Evolutionary conservation across 2,113 vertebrate species (phyloP), one percentile per base, ranked within the genome.

Genomic region (Xenus cinereus): DNA sequence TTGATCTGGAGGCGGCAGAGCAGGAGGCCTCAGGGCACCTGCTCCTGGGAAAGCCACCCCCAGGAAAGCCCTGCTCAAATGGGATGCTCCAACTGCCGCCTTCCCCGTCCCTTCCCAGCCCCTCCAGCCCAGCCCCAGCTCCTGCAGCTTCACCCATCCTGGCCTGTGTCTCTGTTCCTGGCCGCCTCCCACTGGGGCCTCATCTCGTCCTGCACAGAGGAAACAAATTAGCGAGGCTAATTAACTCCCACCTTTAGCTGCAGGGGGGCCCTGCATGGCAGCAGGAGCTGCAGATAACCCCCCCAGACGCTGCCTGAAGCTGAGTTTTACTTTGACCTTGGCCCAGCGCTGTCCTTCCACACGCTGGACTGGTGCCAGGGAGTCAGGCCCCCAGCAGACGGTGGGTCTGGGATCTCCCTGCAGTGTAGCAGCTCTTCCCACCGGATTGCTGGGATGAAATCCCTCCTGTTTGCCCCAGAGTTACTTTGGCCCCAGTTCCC

Each of bases 1-100:
- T 99, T 99, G 95, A 99, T 99, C 99, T 99, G 94, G 64, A 78
- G 32, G 32, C 30, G 71, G 51, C 41, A 87, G 6, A 90, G 37
- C 7, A 1, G n/a, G 73, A 66, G 56, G 27, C 15, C 35, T 76
- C n/a, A 67, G 86, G 22, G 48, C 11, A 2, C 15, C 53, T 4
- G 0, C 26, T 87, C 39, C 35, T 30, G 46, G n/a, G 43, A 94
- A 69, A 80, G 54, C 19, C 7, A 3, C 8, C 11, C 27, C 35
- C 39, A 64, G 75, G 32, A 76, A 78, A 59, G 68, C 32, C 37
- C 43, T 3, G 0, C 39, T 32, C 1, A 1, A 41, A 67, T 1
- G 3, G 27, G 21, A 71, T 17, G 16, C 39, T 75, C 60, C 10
- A 0, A 37, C 13, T 66, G 56, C 28, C 3, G 2, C 21, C 27